Evolutionary conservation across 2,797 vertebrate species (phyloP), one percentile per base, ranked within the genome.

Genomic region (Bufotes viridis): DNA sequence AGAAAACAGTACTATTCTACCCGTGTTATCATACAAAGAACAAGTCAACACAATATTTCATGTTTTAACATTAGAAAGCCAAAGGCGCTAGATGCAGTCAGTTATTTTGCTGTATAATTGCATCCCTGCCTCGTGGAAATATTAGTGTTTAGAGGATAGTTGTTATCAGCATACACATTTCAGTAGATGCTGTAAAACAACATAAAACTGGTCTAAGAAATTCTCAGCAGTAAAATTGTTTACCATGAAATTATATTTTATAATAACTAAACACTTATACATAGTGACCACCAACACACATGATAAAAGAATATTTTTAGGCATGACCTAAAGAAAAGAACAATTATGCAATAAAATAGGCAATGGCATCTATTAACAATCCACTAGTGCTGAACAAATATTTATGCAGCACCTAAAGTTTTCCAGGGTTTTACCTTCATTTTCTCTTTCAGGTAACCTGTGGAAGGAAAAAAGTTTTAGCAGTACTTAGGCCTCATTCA

Each of bases 1-100:
- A 86, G 24, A 24, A 61, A 75, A 58, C 22, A 42, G 69, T 49
- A 84, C 61, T 74, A 12, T 74, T 84, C 26, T 49, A 42, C 69
- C 34, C 58, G 53, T 61, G 55, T 18, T 42, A 74, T 49, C 55
- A 14, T 49, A 57, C 57, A 74, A 58, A 75, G 13, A 53, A 55
- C 11, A 29, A n/a, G 3, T 20, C 18, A 42, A 20, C 18, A 17
- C 55, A 60, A 58, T 84, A 84, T 42, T 84, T 84, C 53, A 84
- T 18, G 29, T 74, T 69, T 60, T 74, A 58, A 7, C 17, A 72
- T 9, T 74, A 58, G 51, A 60, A 60, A 74, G 26, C 55, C 69
- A 74, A 74, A 81, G 51, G 58, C 14, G 17, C n/a, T 20, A 85
- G 72, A 22, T 8, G n/a, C 72, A 49, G 22, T 78, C 15, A 63